Evolutionary conservation across 2,113 vertebrate genomes (phyloP).

Genomic region (Psephotus haematonotus): DNA sequence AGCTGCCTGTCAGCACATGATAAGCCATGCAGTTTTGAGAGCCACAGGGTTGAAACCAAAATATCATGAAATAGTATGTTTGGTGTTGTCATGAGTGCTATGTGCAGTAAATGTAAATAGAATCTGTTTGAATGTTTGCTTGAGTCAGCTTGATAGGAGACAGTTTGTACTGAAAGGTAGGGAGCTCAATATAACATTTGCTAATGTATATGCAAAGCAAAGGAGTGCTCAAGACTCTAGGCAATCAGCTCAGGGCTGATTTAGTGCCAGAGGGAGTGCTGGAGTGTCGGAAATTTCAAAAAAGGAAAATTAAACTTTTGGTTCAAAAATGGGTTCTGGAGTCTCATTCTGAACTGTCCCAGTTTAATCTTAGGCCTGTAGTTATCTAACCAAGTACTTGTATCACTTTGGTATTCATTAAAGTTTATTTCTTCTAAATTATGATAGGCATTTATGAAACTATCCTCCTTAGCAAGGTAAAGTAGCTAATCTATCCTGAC

Average conservation of each 20-base stretch:
- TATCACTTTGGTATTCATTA: neutral
- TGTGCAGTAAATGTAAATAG: neutral
- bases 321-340: neutral
- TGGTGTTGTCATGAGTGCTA: neutral
- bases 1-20: neutral
- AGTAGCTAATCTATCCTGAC: neutral
- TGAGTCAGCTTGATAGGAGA: neutral
- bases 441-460: neutral
- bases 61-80: neutral
- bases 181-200: neutral
- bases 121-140: neutral
- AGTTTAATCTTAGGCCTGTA: neutral
- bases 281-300: neutral
- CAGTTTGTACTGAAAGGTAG: neutral
- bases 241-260: neutral
- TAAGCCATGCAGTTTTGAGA: neutral
- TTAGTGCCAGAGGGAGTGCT: neutral
- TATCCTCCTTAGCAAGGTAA: neutral
- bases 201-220: neutral
- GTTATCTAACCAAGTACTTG: neutral
- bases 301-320: neutral
- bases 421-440: neutral
- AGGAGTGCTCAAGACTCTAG: neutral
- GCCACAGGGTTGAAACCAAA: neutral
- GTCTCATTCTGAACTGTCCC: neutral